Evolutionary conservation across 2,888 invertebrate species (phyloP), one percentile per base, ranked within the genome.

Genomic region (Eupithecia pulchellata): DNA sequence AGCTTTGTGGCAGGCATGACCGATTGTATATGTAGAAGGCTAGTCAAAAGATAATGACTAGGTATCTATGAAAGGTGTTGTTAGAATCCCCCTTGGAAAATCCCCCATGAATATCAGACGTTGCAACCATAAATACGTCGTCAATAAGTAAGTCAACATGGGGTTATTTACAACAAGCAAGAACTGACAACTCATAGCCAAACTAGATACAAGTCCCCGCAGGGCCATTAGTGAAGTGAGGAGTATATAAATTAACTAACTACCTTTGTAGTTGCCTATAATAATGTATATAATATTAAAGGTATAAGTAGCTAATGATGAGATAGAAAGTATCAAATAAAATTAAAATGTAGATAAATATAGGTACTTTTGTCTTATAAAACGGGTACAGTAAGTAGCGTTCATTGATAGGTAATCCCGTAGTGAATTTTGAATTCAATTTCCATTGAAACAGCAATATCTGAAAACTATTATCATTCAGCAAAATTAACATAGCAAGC

Each of bases 131-230:
- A 25, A 20, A 20, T 52, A 52, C 52, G 13, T 25, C 11, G 25
- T 52, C 13, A 52, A 52, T 25, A 17, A 29, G 57, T 57, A 29
- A 57, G 6, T 29, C 27, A 57, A 57, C 29, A 27, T 57, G 20
- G 55, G 27, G 4, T 57, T 25, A 57, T 57, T 57, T 29, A 29
- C 27, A 57, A 57, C 47, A 57, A 29, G 17, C 55, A 57, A 57
- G 55, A 57, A 57, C 55, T 29, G 29, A 57, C 29, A 29, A 29
- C 27, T 55, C 55, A 17, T 57, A 57, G 29, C 17, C 29, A 57
- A 29, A 57, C 29, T 52, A n/a, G 6, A n/a, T 20, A 55, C 27
- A 29, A 57, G 17, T 6, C 57, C 29, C 57, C 29, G 5, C 27
- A 29, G 17, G 29, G 29, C 57, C 57, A 57, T 29, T 29, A 14